Evolutionary conservation across 1,140 invertebrate genomes (phyloP).

Genomic region (Ladona fulva): DNA sequence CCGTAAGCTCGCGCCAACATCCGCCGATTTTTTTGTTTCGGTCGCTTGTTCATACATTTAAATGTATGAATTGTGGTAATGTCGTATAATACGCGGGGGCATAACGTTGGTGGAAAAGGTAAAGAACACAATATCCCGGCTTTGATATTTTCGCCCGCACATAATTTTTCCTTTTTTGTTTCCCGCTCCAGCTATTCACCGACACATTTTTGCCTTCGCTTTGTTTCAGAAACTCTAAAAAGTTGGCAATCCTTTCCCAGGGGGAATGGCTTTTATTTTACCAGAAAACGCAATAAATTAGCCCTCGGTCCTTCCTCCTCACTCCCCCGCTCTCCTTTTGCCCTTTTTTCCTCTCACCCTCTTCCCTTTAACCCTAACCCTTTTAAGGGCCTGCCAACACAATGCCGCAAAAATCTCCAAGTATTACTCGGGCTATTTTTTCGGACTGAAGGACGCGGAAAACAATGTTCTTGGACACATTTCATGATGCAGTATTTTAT

Average conservation of each 20-base stretch:
- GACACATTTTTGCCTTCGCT: neutral
- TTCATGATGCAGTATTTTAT: neutral
- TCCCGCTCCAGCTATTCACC: neutral
- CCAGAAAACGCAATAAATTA: constrained; percentile 2
- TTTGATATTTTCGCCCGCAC: neutral
- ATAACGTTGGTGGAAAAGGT: too few relatives aligned
- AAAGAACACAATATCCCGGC: too few relatives aligned
- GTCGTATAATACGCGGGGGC: too few relatives aligned
- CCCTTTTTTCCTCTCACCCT: neutral
- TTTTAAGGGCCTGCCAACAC: neutral
- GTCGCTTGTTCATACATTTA: too few relatives aligned
- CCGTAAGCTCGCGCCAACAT: too few relatives aligned
- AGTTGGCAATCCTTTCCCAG: neutral
- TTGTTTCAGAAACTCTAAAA: neutral
- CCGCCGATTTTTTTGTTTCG: too few relatives aligned
- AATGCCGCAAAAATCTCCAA: neutral
- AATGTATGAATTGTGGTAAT: too few relatives aligned
- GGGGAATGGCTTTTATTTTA: neutral
- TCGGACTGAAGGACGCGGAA: neutral
- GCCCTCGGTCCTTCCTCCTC: neutral
- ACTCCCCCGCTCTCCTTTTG: neutral
- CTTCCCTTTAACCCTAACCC: neutral
- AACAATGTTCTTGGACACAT: neutral
- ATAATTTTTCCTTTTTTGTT: neutral
- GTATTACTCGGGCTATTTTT: neutral